Base-by-base conservation (phyloP, 2,113 vertebrate genomes). In the Lipophrys pholis region DNA sequence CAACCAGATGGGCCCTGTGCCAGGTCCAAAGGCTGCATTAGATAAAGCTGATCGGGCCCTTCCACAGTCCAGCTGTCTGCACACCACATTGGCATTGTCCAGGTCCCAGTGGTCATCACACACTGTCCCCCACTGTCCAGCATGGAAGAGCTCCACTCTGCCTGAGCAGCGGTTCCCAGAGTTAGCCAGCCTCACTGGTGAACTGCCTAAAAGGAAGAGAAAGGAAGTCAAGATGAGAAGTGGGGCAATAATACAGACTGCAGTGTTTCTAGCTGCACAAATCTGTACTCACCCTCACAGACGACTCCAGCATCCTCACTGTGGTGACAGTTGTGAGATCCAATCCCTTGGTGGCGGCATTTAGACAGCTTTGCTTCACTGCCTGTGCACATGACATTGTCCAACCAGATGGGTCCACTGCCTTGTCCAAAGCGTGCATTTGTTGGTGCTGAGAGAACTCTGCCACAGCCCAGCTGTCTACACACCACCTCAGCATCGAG, bases 401-500 rank as follows among this genome's bases (percentile, higher is more conserved):
- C 87, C 71, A 89, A 40, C 87, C 85, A 89, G 60, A 87, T 90
- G 14, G 76, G 79, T 0, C 85, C 87, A 0, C 1, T 61, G 8
- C 89, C 87, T 6, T 11, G 70, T 66, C 89, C 89, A 76, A 87
- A 91, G 2, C 0, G 17, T 7, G 84, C 82, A 0, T 0, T 0
- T 0, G 0, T 0, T 55, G 16, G 78, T 11, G 87, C 76, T 12
- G 74, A 82, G 14, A 64, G 0, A 2, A 36, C 82, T 16, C 46
- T 78, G 11, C 89, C 84, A 80, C 89, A 90, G 62, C 85, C 85
- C 62, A 86, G 58, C 74, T 90, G 87, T 65, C 81, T 86, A 7
- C 89, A 90, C 72, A 86, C 85, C 72, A 89, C 89, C 54, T 87
- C 62, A 35, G 85, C 87, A 64, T 91, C 63, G 0, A 2, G 0